Evolutionary conservation across 2,888 invertebrate species (phyloP).

Genomic region (Disparrhopalites patrizii): DNA sequence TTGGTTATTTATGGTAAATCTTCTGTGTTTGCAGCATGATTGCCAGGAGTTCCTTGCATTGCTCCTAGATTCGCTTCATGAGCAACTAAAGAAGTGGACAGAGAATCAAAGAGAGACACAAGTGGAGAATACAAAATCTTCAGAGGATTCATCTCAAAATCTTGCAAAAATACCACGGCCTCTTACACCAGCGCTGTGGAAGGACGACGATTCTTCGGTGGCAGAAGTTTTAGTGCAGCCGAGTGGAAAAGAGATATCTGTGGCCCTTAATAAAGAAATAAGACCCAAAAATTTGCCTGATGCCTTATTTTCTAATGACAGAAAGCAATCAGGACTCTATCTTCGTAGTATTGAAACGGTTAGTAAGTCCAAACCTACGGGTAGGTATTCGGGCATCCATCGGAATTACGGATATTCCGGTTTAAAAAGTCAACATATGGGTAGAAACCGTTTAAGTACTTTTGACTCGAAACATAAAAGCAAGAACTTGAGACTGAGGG

Average conservation of each 20-base stretch:
- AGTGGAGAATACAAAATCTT: background rate
- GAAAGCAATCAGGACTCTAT: slow-evolving; percentile 13
- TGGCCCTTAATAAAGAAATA: background rate
- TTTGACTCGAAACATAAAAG: slow-evolving; percentile 23
- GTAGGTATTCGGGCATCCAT: background rate
- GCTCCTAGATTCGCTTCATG: slow-evolving; percentile 60
- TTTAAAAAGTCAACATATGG: slow-evolving; percentile 15
- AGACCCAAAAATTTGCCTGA: slow-evolving; percentile 9
- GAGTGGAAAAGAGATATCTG: slow-evolving; percentile 1
- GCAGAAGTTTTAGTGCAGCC: background rate
- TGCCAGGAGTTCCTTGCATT: slow-evolving; percentile 65
- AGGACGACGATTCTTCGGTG: background rate
- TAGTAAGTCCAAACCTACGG: slow-evolving; percentile 5
- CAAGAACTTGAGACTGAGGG: slow-evolving; percentile 15
- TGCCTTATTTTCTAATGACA: slow-evolving; percentile 5
- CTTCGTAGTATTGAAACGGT: slow-evolving; percentile 14
- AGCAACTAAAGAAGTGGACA: slow-evolving; percentile 56
- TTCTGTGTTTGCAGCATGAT: slow-evolving; percentile 56
- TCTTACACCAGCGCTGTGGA: background rate
- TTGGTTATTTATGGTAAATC: background rate
- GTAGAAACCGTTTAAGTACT: slow-evolving; percentile 15
- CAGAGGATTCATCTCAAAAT: background rate
- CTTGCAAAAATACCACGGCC: background rate
- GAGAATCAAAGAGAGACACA: slow-evolving; percentile 29
- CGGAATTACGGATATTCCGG: slow-evolving; percentile 10